These are phyloP conservation scores for Odontomyia ornata DNA, from an alignment of 2,888 invertebrate genomes.

Conservation along the genomic window DNA sequence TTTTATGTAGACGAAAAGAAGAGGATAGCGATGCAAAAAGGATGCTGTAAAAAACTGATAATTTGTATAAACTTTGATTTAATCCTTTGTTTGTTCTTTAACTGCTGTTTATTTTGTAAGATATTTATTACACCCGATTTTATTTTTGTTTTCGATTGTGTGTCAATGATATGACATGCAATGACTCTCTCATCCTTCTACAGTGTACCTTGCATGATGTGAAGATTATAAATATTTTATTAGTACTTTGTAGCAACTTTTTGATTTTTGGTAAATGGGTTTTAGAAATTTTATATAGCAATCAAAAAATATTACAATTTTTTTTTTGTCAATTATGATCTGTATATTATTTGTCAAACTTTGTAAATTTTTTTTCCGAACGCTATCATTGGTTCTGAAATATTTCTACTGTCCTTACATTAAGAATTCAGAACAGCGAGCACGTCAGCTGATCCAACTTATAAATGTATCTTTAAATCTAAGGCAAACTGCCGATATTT, in stretches of 20 bases:
- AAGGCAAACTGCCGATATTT: too few relatives aligned
- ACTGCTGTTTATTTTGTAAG: conserved; percentile 32
- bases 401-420: too few relatives aligned
- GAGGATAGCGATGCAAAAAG: background rate
- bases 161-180: background rate
- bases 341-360: background rate
- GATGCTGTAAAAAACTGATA: background rate
- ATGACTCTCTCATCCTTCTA: conserved; percentile 15
- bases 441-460: too few relatives aligned
- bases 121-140: conserved; percentile 35
- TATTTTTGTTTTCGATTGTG: background rate
- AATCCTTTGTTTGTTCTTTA: conserved; percentile 19
- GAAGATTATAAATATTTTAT: conserved; percentile 1
- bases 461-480: too few relatives aligned
- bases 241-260: background rate
- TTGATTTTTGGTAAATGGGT: background rate
- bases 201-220: conserved; percentile 39
- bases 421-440: too few relatives aligned
- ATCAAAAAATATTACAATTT: background rate
- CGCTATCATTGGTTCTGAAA: too few relatives aligned
- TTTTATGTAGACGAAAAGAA: background rate
- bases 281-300: background rate
- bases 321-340: background rate
- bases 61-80: conserved; percentile 20
- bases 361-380: conserved; percentile 5